Conservation (phyloP, 2,888 invertebrate genomes). For the Scaeva pyrastri region DNA sequence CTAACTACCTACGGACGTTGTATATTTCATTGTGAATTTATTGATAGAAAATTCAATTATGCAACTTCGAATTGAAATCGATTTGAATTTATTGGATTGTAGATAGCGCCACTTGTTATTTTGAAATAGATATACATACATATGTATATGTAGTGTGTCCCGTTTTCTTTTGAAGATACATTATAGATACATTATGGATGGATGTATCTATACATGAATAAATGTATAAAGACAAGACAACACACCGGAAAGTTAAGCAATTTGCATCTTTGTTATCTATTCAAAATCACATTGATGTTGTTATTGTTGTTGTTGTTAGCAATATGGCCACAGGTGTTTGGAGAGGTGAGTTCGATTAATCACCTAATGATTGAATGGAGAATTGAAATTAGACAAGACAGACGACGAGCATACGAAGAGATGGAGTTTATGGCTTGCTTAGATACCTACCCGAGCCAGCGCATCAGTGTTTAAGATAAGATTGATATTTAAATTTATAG, state of each 20-base stretch:
- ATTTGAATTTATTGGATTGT: slow-evolving; percentile 67
- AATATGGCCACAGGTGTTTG: slow-evolving; percentile 14
- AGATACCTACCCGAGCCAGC: too few relatives aligned
- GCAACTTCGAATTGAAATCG: slow-evolving; percentile 63
- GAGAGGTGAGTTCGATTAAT: slow-evolving; percentile 14
- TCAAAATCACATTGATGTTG: slow-evolving; percentile 4
- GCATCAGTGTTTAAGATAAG: neutral
- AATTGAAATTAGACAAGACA: neutral
- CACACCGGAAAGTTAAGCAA: slow-evolving; percentile 46
- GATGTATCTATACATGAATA: neutral
- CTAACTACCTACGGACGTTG: neutral
- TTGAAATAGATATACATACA: slow-evolving; percentile 24
- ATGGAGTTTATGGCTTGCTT: neutral
- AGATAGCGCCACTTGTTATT: slow-evolving; percentile 69
- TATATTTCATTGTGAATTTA: slow-evolving; percentile 45
- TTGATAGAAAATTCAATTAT: slow-evolving; percentile 63
- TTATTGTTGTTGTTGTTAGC: neutral
- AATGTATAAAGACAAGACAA: neutral
- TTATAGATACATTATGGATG: too few relatives aligned
- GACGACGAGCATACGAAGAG: neutral
- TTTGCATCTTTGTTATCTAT: slow-evolving; percentile 27
- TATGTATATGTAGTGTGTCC: neutral
- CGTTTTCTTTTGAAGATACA: neutral
- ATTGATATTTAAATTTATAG: neutral
- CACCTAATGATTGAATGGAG: slow-evolving; percentile 27